Percentiles rank a stretch among this genome's conserved stretches.
Conservation (phyloP, 2,113 vertebrate species). For the Dicerorhinus sumatrensis region DNA sequence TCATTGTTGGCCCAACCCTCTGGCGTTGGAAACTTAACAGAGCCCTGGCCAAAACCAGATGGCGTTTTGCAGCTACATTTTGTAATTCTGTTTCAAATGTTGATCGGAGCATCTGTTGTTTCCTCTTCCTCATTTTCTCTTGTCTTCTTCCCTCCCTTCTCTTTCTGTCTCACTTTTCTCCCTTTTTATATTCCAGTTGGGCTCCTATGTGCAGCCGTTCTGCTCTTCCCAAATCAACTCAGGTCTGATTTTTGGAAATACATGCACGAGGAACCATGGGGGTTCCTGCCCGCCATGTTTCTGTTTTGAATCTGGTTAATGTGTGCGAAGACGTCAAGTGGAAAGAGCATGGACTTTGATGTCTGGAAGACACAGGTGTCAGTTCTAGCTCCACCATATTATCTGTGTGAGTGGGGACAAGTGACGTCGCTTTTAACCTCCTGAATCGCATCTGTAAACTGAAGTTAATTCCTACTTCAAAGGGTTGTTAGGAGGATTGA, state of each 20-base stretch:
- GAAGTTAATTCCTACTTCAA: neutral
- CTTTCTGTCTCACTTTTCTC: neutral
- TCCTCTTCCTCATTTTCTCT: neutral
- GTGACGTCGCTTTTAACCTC: neutral
- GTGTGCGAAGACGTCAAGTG: fast-evolving
- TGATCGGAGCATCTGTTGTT: neutral
- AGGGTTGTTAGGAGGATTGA: neutral
- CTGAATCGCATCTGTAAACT: neutral
- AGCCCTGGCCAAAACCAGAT: neutral
- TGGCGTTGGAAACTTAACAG: neutral
- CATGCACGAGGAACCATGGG: neutral
- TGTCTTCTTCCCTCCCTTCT: neutral
- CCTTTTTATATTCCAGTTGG: neutral
- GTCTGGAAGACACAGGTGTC: neutral
- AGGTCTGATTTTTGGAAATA: neutral
- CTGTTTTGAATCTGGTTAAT: neutral
- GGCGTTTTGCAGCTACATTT: neutral
- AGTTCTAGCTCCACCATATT: neutral
- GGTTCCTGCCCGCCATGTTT: neutral
- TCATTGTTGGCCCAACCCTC: neutral
- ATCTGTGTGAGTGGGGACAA: neutral
- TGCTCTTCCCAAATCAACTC: neutral
- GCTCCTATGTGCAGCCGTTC: neutral
- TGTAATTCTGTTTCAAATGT: neutral
- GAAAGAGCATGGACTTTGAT: neutral